Evolutionary conservation across 2,113 vertebrate species (phyloP).

Genomic region (Lycaon pictus): DNA sequence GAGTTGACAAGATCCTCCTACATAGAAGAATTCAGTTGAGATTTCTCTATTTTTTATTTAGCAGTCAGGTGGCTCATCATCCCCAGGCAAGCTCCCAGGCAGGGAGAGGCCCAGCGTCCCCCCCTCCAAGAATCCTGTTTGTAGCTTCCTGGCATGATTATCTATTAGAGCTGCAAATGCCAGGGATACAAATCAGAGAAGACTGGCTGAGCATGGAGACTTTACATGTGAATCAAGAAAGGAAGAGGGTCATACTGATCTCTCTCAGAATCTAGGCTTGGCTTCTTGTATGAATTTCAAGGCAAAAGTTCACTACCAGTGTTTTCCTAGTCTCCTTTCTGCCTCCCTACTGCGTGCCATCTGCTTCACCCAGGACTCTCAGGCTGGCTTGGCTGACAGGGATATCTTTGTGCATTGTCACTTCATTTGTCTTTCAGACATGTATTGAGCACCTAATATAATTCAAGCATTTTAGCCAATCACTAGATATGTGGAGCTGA

Average conservation of each 20-base stretch:
- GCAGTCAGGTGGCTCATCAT: neutral
- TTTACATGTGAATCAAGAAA: neutral
- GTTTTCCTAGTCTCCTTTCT: neutral
- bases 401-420: neutral
- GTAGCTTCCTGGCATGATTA: neutral
- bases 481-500: neutral
- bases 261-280: neutral
- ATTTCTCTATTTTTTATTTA: slow-evolving; percentile 38
- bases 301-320: neutral
- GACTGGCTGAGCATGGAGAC: neutral
- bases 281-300: neutral
- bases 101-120: neutral
- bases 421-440: neutral
- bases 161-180: neutral
- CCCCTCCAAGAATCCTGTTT: neutral
- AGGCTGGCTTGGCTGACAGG: neutral
- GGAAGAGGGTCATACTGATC: neutral
- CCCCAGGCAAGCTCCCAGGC: neutral
- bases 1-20: neutral
- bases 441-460: neutral
- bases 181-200: neutral
- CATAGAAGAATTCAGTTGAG: neutral
- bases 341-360: neutral
- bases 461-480: neutral
- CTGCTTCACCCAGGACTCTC: neutral